Percentiles rank a stretch among this genome's conserved stretches.
Conservation (phyloP, 2,797 vertebrate genomes). For the Enteromius argenteus region DNA sequence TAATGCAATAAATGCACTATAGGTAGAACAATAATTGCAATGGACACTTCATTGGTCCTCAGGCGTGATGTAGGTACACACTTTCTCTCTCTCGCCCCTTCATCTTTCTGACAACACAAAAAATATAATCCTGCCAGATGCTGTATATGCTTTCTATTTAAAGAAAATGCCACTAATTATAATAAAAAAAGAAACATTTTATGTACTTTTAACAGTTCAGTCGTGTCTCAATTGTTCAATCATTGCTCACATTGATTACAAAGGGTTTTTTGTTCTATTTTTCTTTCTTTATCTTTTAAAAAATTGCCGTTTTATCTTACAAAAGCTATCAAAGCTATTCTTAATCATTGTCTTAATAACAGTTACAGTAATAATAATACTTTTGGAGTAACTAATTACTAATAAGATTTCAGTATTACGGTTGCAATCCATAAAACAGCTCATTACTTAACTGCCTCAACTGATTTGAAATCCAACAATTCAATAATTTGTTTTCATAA, state of each 20-base stretch:
- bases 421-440: too few relatives aligned
- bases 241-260: not conserved
- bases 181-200: conserved; percentile 84
- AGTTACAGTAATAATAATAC: not conserved
- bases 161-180: conserved; percentile 77
- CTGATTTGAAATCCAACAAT: too few relatives aligned
- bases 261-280: conserved; percentile 17
- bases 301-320: not conserved
- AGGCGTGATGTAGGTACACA: conserved; percentile 72
- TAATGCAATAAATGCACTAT: conserved; percentile 85
- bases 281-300: conserved; percentile 2
- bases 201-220: conserved; percentile 80
- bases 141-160: conserved; percentile 85
- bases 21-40: conserved; percentile 78
- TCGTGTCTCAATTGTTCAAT: conserved; percentile 40
- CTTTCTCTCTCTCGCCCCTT: conserved; percentile 68
- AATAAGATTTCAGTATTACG: not conserved
- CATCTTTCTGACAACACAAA: conserved; percentile 75
- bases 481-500: too few relatives aligned
- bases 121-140: conserved; percentile 79
- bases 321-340: not conserved
- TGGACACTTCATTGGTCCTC: conserved; percentile 75
- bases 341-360: not conserved
- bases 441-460: too few relatives aligned
- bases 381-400: not conserved